These are phyloP conservation scores for Peromyscus californicus DNA, from an alignment of 2,113 vertebrate genomes.

Conservation along the genomic window DNA sequence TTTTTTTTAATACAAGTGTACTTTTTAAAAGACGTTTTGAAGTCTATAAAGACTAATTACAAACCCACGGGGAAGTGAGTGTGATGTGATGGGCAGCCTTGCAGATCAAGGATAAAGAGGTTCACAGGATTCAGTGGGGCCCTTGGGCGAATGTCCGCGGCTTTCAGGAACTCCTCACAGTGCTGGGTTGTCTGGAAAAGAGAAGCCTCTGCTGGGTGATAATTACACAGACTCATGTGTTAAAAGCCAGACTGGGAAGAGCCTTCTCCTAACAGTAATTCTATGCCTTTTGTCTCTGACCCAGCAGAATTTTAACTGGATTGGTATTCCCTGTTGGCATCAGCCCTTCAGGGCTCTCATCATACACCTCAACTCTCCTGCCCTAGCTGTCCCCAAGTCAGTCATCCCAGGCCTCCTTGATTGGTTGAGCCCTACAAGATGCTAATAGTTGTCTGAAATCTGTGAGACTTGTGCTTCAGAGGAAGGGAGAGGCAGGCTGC, in stretches of 20 bases:
- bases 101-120: neutral
- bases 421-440: neutral
- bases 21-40: constrained; percentile 62
- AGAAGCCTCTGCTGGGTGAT: constrained; percentile 2
- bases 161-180: constrained; percentile 9
- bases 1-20: neutral
- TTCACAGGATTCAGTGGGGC: neutral
- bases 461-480: neutral
- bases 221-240: neutral
- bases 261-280: neutral
- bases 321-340: neutral
- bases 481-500: neutral
- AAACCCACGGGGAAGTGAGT: neutral
- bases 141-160: neutral
- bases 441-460: neutral
- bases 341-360: neutral
- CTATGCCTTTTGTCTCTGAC: neutral
- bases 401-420: neutral
- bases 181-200: neutral
- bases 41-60: constrained; percentile 54
- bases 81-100: neutral
- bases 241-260: constrained; percentile 24
- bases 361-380: too few relatives aligned
- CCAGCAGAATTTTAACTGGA: neutral
- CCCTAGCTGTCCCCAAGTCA: neutral